Evolutionary conservation across 1,140 invertebrate species (phyloP).

Genomic region (Galleria mellonella): DNA sequence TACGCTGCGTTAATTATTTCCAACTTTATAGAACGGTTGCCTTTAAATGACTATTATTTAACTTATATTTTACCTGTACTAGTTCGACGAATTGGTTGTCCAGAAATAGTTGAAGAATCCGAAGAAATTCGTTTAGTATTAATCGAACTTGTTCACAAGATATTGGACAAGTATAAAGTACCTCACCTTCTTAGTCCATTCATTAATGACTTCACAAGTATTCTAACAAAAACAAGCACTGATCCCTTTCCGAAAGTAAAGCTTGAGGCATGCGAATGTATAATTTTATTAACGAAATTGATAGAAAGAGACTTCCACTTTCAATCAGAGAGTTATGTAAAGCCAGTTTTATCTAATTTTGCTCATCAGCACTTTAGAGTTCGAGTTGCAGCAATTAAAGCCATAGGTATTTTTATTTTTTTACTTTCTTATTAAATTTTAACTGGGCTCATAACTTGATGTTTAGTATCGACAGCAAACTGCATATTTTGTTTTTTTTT

Average conservation of each 20-base stretch:
- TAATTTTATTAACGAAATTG: conserved; percentile 78
- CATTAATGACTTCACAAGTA: conserved; percentile 84
- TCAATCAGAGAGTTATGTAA: conserved; percentile 81
- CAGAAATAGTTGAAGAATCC: conserved; percentile 86
- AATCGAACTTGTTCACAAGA: conserved; percentile 77
- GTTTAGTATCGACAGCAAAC: too few relatives aligned
- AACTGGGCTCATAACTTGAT: too few relatives aligned
- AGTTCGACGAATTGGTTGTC: conserved; percentile 83
- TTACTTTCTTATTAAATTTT: too few relatives aligned
- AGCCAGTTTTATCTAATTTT: conserved; percentile 82
- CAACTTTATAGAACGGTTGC: conserved; percentile 53
- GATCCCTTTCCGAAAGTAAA: conserved; percentile 89
- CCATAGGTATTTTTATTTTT: conserved; percentile 84
- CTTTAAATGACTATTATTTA: conserved; percentile 80
- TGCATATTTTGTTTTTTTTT: too few relatives aligned
- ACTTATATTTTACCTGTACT: conserved; percentile 85
- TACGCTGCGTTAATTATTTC: conserved; percentile 47
- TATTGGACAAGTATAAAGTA: conserved; percentile 80
- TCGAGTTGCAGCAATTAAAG: conserved; percentile 81
- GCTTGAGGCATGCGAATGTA: conserved; percentile 82
- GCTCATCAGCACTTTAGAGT: conserved; percentile 89
- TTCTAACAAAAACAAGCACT: conserved; percentile 81
- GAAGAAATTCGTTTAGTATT: conserved; percentile 89
- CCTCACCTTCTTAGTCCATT: conserved; percentile 76
- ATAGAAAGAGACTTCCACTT: conserved; percentile 82